Evolutionary conservation across 2,888 invertebrate species (phyloP), one percentile per base, ranked within the genome.

Genomic region (Cybosia mesomella): DNA sequence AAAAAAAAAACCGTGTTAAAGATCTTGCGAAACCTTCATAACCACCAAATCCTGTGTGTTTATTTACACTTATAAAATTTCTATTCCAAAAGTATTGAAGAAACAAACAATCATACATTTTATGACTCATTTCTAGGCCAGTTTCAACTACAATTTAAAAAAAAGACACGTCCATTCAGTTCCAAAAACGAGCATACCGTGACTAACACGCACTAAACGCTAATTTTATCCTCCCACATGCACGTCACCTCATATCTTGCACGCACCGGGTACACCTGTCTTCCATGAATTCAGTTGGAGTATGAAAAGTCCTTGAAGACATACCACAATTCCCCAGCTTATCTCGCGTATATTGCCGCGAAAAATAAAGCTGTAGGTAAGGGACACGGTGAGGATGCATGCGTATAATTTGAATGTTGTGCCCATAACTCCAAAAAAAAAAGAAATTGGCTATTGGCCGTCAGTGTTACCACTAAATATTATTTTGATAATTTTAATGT

Each of bases 241-340:
- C 93, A 93, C 82, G 73, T 85, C 90, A 89, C 91, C 83, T 79
- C 91, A 91, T 92, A 85, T 79, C 86, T 85, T 86, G 85, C 86
- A 82, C 88, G 83, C 84, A 81, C 86, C 82, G 86, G 81, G 67
- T 77, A 73, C 74, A 75, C 72, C 76, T 75, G 76, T 64, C 80
- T 39, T 70, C 70, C 75, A 64, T 66, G 53, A 58, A 59, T 58
- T 64, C 90, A 97, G 97, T 92, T 97, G 86, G 98, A 98, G 91
- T 99, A 99, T 91, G 99, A 98, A 89, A 99, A 99, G 89, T 97
- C 97, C 74, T 94, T 99, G 91, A 99, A 99, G 96, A 96, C 97
- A 32, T 99, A 99, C 92, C 99, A 99, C 94, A 99, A 97, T 93
- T 99, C 99, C 53, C 98, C 99, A 64, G 98, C 98, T 36, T 98